Evolutionary conservation across 1,140 invertebrate genomes (phyloP).

Genomic region (Papilio polyxenes): DNA sequence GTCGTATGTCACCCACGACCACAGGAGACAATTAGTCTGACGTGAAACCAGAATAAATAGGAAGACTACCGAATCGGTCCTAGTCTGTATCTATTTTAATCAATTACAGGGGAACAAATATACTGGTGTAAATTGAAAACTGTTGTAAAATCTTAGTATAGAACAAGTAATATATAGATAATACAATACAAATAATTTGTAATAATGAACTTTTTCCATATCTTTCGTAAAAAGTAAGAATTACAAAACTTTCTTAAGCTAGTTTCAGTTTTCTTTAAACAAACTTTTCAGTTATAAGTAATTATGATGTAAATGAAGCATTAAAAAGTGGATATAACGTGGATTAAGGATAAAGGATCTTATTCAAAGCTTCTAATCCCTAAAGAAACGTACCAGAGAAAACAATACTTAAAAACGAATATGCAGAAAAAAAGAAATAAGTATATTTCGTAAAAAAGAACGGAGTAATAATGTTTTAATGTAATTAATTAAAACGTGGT

Average conservation of each 20-base stretch:
- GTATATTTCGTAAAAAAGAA: neutral
- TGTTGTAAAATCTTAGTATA: neutral
- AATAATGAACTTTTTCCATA: too few relatives aligned
- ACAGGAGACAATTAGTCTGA: slow-evolving; percentile 68
- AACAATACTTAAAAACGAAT: neutral
- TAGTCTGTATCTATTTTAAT: slow-evolving; percentile 25
- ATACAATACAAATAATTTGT: neutral
- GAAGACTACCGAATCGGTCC: slow-evolving; percentile 53
- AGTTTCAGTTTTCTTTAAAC: too few relatives aligned
- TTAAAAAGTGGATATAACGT: too few relatives aligned
- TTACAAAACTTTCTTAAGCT: too few relatives aligned
- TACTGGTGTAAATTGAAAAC: neutral
- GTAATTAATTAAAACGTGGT: slow-evolving; percentile 10
- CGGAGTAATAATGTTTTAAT: slow-evolving; percentile 1
- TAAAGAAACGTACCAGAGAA: neutral
- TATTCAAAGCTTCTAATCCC: too few relatives aligned
- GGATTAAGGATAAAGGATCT: too few relatives aligned
- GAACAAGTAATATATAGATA: neutral
- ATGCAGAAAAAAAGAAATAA: neutral
- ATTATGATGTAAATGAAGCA: too few relatives aligned
- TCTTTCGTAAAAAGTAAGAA: too few relatives aligned
- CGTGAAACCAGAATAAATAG: slow-evolving; percentile 64
- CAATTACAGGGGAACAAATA: neutral
- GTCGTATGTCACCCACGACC: slow-evolving; percentile 60
- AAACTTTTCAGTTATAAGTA: too few relatives aligned